Evolutionary conservation across 2,888 invertebrate genomes (phyloP), one percentile per base, ranked within the genome.

Genomic region (Ophioninae sp.): DNA sequence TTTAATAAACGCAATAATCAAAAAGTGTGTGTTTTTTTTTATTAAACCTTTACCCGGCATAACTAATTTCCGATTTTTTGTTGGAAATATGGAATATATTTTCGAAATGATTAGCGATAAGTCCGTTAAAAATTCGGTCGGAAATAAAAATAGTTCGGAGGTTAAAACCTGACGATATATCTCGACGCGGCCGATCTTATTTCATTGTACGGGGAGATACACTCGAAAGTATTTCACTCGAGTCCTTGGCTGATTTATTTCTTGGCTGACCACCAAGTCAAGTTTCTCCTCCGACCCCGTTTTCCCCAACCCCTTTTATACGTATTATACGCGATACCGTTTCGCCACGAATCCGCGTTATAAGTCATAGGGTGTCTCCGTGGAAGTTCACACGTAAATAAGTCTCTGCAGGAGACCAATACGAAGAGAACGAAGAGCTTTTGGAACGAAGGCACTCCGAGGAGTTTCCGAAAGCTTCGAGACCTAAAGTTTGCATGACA

Each of bases 261-360:
- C 75, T 82, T 82, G 79, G 79, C 82, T 79, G 82, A 82, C 82
- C 79, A 69, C 57, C 44, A 41, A 64, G 74, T 62, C 41, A 69
- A 70, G 65, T 82, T 65, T n/a, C 59, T 72, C 65, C 70, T 75
- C 59, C 64, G 75, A 75, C 59, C 79, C 41, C n/a, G 21, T 41
- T 67, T 57, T 30, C 67, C 41, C 21, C 67, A 5, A 20, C n/a
- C 30, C 39, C 57, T 39, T n/a, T n/a, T n/a, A 21, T 37, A 57
- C 23, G 39, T 57, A n/a, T 20, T 75, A 57, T 57, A 23, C 76
- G 64, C 41, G 30, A 39, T 41, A 37, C 67, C 57, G 59, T 76
- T 67, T 67, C 67, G 41, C 23, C 67, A 7, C 41, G 41, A 21
- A 76, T 67, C 67, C 76, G n/a, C 57, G 44, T n/a, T 62, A 64